Percentiles rank a stretch among this genome's conserved stretches.
These are phyloP conservation scores for Torymus aiolomorphi DNA, from an alignment of 2,888 invertebrate species.

Conservation along the genomic window DNA sequence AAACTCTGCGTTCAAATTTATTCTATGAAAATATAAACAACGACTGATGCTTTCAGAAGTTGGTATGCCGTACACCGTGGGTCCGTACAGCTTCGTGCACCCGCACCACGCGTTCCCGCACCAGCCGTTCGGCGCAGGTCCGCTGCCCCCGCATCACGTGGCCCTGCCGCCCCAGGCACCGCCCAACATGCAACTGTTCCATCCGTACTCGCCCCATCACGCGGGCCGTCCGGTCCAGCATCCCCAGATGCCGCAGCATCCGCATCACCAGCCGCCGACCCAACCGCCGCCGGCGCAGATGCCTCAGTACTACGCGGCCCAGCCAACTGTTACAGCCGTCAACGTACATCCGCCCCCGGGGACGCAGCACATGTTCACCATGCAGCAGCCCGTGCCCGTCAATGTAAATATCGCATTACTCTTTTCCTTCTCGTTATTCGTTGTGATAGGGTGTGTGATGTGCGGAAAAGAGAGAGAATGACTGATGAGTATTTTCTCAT, in stretches of 20 bases:
- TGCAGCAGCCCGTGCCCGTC: constrained; percentile 73
- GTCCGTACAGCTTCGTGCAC: constrained; percentile 85
- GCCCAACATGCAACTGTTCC: constrained; percentile 78
- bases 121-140: constrained; percentile 74
- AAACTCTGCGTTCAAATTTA: background rate
- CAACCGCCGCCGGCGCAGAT: constrained; percentile 77
- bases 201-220: constrained; percentile 72
- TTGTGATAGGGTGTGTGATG: too few species aligned
- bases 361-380: constrained; percentile 73
- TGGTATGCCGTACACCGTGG: constrained; percentile 79
- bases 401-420: constrained; percentile 62
- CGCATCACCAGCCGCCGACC: constrained; percentile 72
- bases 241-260: constrained; percentile 74
- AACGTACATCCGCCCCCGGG: constrained; percentile 72
- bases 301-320: constrained; percentile 74
- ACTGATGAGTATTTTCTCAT: too few species aligned
- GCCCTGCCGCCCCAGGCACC: constrained; percentile 75
- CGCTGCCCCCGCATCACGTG: constrained; percentile 77
- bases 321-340: constrained; percentile 71
- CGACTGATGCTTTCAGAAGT: constrained; percentile 68
- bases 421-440: too few species aligned
- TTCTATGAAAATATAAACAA: background rate
- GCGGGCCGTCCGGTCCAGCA: constrained; percentile 70
- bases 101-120: constrained; percentile 78
- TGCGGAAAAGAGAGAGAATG: too few species aligned